phyloP scores from a whole-genome alignment of 2,888 invertebrate genomes.

The Ptycholaimellus sp. region DNA sequence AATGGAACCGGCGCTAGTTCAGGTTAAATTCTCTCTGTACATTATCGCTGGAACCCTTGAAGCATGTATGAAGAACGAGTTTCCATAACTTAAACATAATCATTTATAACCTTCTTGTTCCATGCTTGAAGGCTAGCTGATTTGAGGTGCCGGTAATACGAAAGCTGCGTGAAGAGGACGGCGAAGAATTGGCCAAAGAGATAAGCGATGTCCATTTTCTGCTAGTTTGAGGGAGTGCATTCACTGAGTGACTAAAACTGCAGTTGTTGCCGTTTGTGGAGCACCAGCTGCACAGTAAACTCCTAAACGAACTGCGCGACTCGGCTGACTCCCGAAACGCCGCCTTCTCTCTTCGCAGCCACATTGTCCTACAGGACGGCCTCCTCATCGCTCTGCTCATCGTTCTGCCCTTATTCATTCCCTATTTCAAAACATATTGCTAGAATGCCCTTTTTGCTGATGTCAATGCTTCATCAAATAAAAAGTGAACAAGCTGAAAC shows the following conservation, averaged over 20 bases:
- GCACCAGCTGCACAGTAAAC: conserved; percentile 69
- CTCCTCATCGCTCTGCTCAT: conserved; percentile 51
- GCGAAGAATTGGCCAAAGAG: conserved; percentile 53
- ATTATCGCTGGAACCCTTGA: too few relatives aligned
- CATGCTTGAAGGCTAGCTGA: neutral
- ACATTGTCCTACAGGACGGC: conserved; percentile 58
- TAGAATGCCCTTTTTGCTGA: too few relatives aligned
- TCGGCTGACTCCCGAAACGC: conserved; percentile 71
- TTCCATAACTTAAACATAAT: too few relatives aligned
- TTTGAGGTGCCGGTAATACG: conserved; percentile 38
- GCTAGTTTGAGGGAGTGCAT: neutral
- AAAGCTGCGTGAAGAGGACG: conserved; percentile 48
- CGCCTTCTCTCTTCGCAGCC: conserved; percentile 56
- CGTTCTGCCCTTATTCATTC: too few relatives aligned
- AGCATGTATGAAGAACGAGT: too few relatives aligned
- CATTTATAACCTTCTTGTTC: too few relatives aligned
- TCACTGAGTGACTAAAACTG: conserved; percentile 5
- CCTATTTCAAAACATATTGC: too few relatives aligned
- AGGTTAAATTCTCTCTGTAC: too few relatives aligned
- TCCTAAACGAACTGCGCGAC: conserved; percentile 61
- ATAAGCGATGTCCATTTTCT: conserved; percentile 41
- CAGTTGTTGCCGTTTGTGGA: conserved; percentile 81
- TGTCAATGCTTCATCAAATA: too few relatives aligned
- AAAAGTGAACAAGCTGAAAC: too few relatives aligned
- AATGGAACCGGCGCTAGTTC: too few relatives aligned